Conservation (phyloP, 2,113 vertebrate species). For the Arothron firmamentum region DNA sequence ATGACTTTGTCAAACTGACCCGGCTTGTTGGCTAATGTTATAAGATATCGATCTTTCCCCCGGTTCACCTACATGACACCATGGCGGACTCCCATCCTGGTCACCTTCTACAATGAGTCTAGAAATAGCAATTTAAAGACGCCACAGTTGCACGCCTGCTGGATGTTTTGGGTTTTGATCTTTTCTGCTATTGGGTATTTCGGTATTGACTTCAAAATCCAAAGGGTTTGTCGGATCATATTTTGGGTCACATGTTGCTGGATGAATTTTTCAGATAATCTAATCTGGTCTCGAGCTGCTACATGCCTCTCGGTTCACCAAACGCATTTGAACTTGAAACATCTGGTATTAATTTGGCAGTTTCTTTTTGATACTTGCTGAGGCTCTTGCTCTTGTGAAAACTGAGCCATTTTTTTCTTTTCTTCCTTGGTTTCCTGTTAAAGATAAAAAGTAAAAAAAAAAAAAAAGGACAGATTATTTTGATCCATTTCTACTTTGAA, state of each 20-base stretch:
- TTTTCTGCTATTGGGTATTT: no score
- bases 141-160: background rate
- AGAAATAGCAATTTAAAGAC: background rate
- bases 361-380: background rate
- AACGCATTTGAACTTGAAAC: no score
- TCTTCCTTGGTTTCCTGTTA: no score
- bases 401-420: background rate
- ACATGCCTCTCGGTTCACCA: background rate
- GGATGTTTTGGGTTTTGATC: no score
- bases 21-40: background rate
- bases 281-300: background rate
- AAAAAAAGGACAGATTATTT: no score
- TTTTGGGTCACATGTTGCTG: background rate
- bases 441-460: no score
- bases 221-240: no score
- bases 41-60: background rate
- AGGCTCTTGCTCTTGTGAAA: background rate
- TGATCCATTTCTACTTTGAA: no score
- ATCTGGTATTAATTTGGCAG: background rate
- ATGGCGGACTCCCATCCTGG: conserved; percentile 4
- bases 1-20: conserved; percentile 1
- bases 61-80: background rate
- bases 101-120: conserved; percentile 34
- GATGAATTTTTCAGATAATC: no score
- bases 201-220: no score